Evolutionary conservation across 2,113 vertebrate genomes (phyloP).

Genomic region (Ptychochromis oligacanthus): DNA sequence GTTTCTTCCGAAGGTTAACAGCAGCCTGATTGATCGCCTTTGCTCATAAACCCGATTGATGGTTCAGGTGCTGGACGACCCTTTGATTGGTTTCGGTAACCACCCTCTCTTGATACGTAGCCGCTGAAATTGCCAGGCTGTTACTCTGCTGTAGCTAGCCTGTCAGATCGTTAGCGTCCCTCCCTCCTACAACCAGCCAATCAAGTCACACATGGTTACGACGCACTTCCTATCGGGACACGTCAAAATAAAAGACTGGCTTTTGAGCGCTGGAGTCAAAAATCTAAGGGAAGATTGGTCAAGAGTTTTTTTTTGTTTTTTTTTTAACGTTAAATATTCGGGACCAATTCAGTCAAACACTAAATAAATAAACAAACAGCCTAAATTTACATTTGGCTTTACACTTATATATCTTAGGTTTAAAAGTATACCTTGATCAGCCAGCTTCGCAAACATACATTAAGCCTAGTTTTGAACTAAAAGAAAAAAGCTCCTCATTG

Average conservation of each 20-base stretch:
- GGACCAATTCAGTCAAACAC: neutral
- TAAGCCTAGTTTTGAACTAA: neutral
- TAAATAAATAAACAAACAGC: neutral
- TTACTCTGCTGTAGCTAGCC: conserved; percentile 34
- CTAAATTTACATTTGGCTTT: neutral
- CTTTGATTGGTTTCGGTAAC: conserved; percentile 77
- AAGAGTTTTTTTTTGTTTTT: neutral
- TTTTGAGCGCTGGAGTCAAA: neutral
- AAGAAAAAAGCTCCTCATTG: neutral
- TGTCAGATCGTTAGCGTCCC: conserved; percentile 52
- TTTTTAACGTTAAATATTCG: neutral
- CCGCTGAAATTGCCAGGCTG: conserved; percentile 40
- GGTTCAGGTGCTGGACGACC: conserved; percentile 62
- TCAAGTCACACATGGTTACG: accelerated
- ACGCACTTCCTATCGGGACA: neutral
- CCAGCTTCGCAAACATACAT: neutral
- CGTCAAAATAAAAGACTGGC: conserved; percentile 51
- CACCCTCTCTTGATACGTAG: conserved; percentile 46
- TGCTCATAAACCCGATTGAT: conserved; percentile 72
- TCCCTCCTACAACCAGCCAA: conserved; percentile 8
- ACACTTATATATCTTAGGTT: neutral
- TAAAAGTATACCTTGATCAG: neutral
- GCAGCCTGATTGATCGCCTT: conserved; percentile 68
- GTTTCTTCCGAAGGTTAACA: conserved; percentile 69
- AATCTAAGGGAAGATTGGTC: neutral